Conservation (phyloP, 2,113 vertebrate genomes). For the Heterotilapia buettikoferi region DNA sequence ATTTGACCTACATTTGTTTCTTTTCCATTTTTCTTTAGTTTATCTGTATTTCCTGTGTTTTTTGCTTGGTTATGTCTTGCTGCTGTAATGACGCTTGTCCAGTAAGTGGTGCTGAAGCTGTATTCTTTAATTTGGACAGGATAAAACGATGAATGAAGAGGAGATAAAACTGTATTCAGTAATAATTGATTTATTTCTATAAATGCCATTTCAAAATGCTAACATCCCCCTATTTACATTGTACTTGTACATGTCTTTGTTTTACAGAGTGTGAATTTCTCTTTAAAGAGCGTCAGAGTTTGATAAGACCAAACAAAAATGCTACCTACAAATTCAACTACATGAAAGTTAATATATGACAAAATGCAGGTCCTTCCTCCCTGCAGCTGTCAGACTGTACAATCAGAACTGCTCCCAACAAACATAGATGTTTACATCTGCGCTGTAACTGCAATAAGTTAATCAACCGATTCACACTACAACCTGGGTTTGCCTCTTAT, state of each 20-base stretch:
- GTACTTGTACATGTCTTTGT: not conserved
- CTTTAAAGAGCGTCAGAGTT: not conserved
- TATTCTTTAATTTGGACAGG: not conserved
- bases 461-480: no score
- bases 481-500: no score
- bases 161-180: not conserved
- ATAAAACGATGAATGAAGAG: not conserved
- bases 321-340: not conserved
- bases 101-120: conserved; percentile 22
- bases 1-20: not conserved
- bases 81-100: conserved; percentile 10
- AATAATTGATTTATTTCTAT: not conserved
- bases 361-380: not conserved
- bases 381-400: no score
- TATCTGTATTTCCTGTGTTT: not conserved
- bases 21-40: not conserved
- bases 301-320: not conserved
- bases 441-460: no score
- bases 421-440: no score
- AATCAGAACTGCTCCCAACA: no score
- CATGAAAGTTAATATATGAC: not conserved
- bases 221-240: not conserved
- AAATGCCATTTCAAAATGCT: not conserved
- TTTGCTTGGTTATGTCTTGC: not conserved
- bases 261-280: not conserved